Conservation (phyloP, 2,113 vertebrate species). For the Perccottus glenii region DNA sequence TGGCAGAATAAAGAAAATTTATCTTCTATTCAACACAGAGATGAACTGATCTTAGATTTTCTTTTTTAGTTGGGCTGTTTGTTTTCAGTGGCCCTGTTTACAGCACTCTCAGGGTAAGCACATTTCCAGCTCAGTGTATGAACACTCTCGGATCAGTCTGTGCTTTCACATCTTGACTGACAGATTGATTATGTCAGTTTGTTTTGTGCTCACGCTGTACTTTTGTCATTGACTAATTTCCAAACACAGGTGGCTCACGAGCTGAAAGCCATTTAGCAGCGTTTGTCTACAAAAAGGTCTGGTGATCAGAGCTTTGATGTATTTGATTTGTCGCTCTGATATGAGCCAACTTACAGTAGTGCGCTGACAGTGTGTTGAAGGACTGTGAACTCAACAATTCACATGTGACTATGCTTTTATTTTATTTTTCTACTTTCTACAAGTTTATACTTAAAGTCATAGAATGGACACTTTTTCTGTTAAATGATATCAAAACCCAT, state of each 20-base stretch:
- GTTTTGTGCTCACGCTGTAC: slow-evolving; percentile 15
- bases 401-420: too few species aligned
- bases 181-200: slow-evolving; percentile 31
- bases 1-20: too few species aligned
- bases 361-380: background rate
- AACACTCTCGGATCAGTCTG: background rate
- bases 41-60: too few species aligned
- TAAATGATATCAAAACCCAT: too few species aligned
- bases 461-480: too few species aligned
- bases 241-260: slow-evolving; percentile 19
- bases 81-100: too few species aligned
- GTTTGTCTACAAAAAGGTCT: slow-evolving; percentile 17
- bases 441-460: too few species aligned
- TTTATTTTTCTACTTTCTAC: too few species aligned
- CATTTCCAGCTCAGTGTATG: too few species aligned
- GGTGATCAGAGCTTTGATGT: slow-evolving; percentile 19
- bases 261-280: slow-evolving; percentile 29
- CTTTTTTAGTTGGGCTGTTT: too few species aligned
- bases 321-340: slow-evolving; percentile 2
- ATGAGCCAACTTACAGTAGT: background rate
- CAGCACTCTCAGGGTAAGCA: too few species aligned
- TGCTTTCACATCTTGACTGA: slow-evolving; percentile 22
- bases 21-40: too few species aligned
- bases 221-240: slow-evolving; percentile 40
- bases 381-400: background rate